Conservation (phyloP, 2,113 vertebrate species). For the Dendropsophus ebraccatus region DNA sequence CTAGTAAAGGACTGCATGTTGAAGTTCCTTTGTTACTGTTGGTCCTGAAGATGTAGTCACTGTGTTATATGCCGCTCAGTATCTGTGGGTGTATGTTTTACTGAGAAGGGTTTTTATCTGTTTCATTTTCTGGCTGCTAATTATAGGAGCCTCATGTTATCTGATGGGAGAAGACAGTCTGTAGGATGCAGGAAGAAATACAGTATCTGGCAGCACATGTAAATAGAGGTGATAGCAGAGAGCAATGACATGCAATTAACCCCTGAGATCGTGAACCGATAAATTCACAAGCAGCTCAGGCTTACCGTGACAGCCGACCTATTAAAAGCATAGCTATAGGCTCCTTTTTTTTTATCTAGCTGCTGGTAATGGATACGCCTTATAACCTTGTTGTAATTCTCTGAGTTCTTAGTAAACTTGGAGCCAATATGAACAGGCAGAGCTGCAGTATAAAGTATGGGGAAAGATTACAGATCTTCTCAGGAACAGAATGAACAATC, state of each 20-base stretch:
- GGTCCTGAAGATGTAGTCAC: not conserved
- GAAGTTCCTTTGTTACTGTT: not conserved
- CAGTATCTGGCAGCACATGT: not conserved
- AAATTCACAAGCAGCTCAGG: not conserved
- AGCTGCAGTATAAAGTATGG: not conserved
- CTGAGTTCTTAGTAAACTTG: not conserved
- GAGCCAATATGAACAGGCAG: not conserved
- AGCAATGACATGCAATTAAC: not conserved
- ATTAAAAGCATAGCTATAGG: not conserved
- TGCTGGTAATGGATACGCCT: not conserved
- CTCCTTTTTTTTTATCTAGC: not conserved
- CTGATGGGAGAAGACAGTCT: slow-evolving; percentile 22
- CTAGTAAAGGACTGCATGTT: not conserved
- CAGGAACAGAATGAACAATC: too few species aligned
- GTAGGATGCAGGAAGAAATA: slow-evolving; percentile 22
- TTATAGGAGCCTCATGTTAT: slow-evolving; percentile 36
- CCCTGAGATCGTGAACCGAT: not conserved
- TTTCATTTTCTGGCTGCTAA: slow-evolving; percentile 27
- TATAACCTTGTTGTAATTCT: not conserved
- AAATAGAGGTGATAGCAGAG: slow-evolving; percentile 18
- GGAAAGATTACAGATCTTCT: not conserved
- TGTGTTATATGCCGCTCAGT: not conserved
- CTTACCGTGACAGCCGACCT: not conserved
- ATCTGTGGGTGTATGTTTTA: slow-evolving; percentile 26
- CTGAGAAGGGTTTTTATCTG: slow-evolving; percentile 26